These are phyloP conservation scores for Coregonus ussuriensis DNA, from an alignment of 2,797 vertebrate species.

Conservation along the genomic window DNA sequence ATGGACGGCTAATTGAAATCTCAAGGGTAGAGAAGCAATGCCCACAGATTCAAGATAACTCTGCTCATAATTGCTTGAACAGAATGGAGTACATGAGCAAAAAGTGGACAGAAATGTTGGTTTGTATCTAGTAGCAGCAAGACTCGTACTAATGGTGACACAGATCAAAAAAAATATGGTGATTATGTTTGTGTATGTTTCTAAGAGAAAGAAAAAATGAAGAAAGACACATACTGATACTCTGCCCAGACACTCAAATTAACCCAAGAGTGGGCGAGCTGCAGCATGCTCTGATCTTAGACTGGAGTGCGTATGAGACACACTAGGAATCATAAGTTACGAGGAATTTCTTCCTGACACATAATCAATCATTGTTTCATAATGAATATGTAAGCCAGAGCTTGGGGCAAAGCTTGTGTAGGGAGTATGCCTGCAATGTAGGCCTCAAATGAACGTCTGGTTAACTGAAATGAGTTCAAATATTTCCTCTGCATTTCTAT, in stretches of 20 bases:
- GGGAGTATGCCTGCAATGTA: not conserved
- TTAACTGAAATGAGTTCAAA: slow-evolving; percentile 1
- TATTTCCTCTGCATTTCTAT: slow-evolving; percentile 1
- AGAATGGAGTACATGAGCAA: not conserved
- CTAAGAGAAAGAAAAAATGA: not conserved
- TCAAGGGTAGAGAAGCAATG: not conserved
- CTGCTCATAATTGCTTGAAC: not conserved
- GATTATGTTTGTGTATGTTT: no score
- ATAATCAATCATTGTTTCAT: slow-evolving; percentile 27
- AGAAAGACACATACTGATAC: not conserved
- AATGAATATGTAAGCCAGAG: slow-evolving; percentile 20
- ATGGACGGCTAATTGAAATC: not conserved
- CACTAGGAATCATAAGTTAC: slow-evolving; percentile 12
- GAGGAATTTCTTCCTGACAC: slow-evolving; percentile 19
- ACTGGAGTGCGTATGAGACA: not conserved
- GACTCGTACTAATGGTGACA: not conserved
- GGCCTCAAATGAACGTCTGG: not conserved
- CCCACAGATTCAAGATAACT: not conserved
- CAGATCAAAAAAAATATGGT: no score
- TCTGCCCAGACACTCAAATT: slow-evolving; percentile 15
- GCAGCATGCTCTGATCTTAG: slow-evolving; percentile 12
- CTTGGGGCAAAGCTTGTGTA: slow-evolving; percentile 18
- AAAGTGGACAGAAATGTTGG: not conserved
- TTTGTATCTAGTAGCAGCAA: not conserved
- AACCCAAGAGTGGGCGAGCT: slow-evolving; percentile 14